phyloP scores from a whole-genome alignment of 2,797 vertebrate species.

The Eulemur albifrons region DNA sequence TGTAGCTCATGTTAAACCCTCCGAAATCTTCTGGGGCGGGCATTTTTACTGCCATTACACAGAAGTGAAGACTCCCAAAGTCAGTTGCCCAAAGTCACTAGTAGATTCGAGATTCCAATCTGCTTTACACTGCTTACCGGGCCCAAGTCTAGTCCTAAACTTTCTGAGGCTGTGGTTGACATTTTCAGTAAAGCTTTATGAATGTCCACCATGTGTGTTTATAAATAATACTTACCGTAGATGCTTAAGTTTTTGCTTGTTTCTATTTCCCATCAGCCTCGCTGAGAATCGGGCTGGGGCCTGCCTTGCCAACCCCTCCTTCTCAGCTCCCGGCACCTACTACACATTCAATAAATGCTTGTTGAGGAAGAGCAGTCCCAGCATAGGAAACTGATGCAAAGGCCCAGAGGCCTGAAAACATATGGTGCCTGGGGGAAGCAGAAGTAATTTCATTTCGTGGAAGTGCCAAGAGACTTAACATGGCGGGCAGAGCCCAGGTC shows the following conservation, averaged over 20 bases:
- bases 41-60: neutral
- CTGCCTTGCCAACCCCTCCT: neutral
- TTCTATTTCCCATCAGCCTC: neutral
- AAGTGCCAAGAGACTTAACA: conserved; percentile 46
- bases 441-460: conserved; percentile 24
- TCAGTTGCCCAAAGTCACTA: neutral
- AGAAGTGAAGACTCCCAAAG: neutral
- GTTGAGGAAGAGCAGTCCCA: neutral
- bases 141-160: neutral
- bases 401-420: neutral
- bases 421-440: neutral
- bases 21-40: neutral
- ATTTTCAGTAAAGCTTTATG: neutral
- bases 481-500: conserved; percentile 15
- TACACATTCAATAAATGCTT: conserved; percentile 18
- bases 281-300: neutral
- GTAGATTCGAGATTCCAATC: neutral
- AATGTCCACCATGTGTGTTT: neutral
- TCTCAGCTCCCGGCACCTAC: neutral
- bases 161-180: neutral
- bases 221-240: neutral
- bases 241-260: neutral
- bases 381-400: conserved; percentile 34
- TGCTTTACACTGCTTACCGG: neutral
- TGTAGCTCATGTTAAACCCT: neutral